A percentile compares a stretch with the other conserved stretches of the same genome.
Evolutionary conservation across 1,140 invertebrate species (phyloP).

Genomic region (Meteorus sp.): DNA sequence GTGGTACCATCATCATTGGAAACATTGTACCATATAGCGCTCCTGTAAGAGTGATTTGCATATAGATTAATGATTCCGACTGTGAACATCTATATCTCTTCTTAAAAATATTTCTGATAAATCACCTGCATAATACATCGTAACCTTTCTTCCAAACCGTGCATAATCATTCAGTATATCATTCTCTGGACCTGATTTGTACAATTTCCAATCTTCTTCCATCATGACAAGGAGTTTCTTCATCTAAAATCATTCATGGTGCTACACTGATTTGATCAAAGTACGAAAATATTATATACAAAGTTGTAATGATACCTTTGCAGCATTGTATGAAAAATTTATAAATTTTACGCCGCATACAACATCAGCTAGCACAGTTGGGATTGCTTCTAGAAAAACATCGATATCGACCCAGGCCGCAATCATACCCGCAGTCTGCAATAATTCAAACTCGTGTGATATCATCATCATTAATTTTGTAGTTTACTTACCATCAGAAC

Average conservation of each 20-base stretch:
- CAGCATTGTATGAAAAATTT: slow-evolving; percentile 34
- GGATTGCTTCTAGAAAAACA: slow-evolving; percentile 31
- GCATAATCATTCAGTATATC: slow-evolving; percentile 32
- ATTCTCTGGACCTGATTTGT: slow-evolving; percentile 21
- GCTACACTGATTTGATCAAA: background rate
- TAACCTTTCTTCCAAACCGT: slow-evolving; percentile 29
- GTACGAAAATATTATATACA: background rate
- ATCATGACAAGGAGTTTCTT: slow-evolving; percentile 29
- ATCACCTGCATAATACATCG: slow-evolving; percentile 34
- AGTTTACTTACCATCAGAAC: too few species aligned
- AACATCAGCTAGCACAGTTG: slow-evolving; percentile 36
- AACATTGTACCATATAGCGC: slow-evolving; percentile 34
- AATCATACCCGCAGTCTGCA: slow-evolving; percentile 34
- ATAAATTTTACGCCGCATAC: slow-evolving; percentile 35
- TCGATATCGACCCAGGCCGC: slow-evolving; percentile 32
- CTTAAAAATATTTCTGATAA: background rate
- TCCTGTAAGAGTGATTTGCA: too few species aligned
- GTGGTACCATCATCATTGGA: slow-evolving; percentile 33
- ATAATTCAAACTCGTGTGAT: too few species aligned
- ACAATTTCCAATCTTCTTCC: slow-evolving; percentile 36
- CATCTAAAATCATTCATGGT: slow-evolving; percentile 31
- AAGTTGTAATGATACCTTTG: slow-evolving; percentile 24
- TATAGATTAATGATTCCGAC: too few species aligned
- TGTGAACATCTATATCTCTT: background rate
- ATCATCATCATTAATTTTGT: too few species aligned